Percentiles rank a stretch among this genome's conserved stretches.
phyloP scores from a whole-genome alignment of 1,140 invertebrate species.

The Brachionus sp. region DNA sequence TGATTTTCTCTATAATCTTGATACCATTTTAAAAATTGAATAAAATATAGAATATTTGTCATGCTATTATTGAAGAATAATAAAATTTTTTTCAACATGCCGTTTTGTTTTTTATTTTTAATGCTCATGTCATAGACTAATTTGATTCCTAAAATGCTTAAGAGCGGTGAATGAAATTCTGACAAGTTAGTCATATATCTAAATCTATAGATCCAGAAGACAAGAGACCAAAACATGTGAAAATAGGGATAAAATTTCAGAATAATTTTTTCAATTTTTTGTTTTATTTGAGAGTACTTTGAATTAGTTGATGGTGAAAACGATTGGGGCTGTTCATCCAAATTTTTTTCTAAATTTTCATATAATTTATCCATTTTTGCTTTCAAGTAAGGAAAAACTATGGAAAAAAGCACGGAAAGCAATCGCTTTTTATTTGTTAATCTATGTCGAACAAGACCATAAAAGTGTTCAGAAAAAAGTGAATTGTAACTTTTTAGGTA shows the following conservation, averaged over 20 bases:
- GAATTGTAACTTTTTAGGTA: conserved; percentile 3
- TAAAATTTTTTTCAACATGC: not conserved
- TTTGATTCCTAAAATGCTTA: conserved; percentile 15
- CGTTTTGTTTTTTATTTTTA: not conserved
- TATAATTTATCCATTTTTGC: not conserved
- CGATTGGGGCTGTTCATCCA: not conserved
- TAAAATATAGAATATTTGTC: conserved; percentile 11
- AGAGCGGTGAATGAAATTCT: conserved; percentile 17
- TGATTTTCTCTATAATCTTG: conserved; percentile 21
- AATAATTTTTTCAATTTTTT: not conserved
- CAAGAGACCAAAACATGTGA: conserved; percentile 8
- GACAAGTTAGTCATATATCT: conserved; percentile 7
- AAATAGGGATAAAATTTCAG: conserved; percentile 33
- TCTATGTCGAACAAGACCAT: not conserved
- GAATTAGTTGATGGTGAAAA: not conserved
- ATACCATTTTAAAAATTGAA: conserved; percentile 45
- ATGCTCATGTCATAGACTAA: not conserved
- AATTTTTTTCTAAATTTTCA: conserved; percentile 20
- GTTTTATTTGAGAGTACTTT: not conserved
- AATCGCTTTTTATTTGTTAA: conserved; percentile 1
- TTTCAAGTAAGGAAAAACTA: conserved; percentile 34
- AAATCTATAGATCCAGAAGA: conserved; percentile 26
- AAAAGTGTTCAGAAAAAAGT: conserved; percentile 38
- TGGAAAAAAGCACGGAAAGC: conserved; percentile 13
- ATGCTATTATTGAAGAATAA: not conserved